These are phyloP conservation scores for Limnephilus marmoratus DNA, from an alignment of 2,888 invertebrate species.

Conservation along the genomic window DNA sequence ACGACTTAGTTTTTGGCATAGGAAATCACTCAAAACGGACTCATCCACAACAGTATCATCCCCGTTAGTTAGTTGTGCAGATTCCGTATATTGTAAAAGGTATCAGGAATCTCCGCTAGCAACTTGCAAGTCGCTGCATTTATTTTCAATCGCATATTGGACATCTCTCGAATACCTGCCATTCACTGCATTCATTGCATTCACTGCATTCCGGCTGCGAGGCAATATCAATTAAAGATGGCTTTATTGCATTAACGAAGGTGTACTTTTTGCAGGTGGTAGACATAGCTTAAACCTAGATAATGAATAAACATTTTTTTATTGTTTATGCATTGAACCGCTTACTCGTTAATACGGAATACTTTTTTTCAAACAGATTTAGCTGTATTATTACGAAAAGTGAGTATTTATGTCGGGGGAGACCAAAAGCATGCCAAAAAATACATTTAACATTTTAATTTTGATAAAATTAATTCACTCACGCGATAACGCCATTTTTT, in stretches of 20 bases:
- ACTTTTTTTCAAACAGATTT: too few species aligned
- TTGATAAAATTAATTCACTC: too few species aligned
- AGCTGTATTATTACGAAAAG: too few species aligned
- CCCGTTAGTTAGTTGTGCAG: neutral
- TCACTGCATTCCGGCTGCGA: neutral
- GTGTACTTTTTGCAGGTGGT: neutral
- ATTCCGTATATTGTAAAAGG: neutral
- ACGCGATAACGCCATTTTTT: too few species aligned
- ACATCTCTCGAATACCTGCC: neutral
- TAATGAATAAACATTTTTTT: neutral
- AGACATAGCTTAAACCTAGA: neutral
- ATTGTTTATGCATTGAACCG: too few species aligned
- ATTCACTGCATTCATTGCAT: too few species aligned
- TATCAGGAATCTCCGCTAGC: neutral
- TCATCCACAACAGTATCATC: neutral
- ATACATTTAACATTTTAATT: too few species aligned
- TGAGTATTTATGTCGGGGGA: too few species aligned
- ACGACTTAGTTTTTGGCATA: neutral
- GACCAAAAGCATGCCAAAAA: too few species aligned
- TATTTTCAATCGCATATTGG: neutral
- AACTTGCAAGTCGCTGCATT: neutral
- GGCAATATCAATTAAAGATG: neutral
- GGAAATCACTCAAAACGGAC: neutral
- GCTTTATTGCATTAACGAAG: neutral
- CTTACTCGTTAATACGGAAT: too few species aligned